Conservation (phyloP, 2,888 invertebrate species). For the Lochmaea capreae region DNA sequence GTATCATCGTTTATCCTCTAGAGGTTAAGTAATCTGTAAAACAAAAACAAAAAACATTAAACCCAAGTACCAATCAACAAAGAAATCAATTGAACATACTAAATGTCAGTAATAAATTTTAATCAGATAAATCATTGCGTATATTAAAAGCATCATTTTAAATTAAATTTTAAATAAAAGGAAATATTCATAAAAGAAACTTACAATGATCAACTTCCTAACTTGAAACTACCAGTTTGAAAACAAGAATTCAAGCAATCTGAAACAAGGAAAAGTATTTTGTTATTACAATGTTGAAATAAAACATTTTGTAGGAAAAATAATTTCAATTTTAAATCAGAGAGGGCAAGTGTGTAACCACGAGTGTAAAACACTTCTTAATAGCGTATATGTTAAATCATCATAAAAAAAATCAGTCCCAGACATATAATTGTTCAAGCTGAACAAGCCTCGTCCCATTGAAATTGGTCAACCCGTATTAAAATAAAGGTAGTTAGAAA, state of each 20-base stretch:
- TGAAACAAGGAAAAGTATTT: not conserved
- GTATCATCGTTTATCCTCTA: too few relatives aligned
- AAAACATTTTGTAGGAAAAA: not conserved
- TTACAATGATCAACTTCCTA: not conserved
- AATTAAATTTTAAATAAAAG: not conserved
- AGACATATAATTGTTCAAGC: too few relatives aligned
- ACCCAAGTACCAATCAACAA: not conserved
- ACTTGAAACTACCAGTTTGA: too few relatives aligned
- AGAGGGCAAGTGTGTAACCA: constrained; percentile 51
- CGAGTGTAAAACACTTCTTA: constrained; percentile 43
- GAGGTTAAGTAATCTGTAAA: not conserved
- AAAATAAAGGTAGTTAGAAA: not conserved
- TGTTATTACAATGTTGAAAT: not conserved
- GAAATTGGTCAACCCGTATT: too few relatives aligned
- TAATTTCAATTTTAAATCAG: constrained; percentile 35
- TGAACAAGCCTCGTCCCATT: not conserved
- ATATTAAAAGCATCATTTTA: constrained; percentile 38
- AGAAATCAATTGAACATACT: not conserved
- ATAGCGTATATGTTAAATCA: constrained; percentile 50
- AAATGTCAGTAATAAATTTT: constrained; percentile 8
- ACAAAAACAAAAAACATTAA: not conserved
- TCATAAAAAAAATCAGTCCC: constrained; percentile 31
- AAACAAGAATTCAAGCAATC: not conserved
- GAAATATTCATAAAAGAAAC: not conserved
- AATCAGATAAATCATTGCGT: constrained; percentile 39